These are phyloP conservation scores for Toxotes jaculatrix DNA, from an alignment of 2,113 vertebrate genomes.

Conservation along the genomic window DNA sequence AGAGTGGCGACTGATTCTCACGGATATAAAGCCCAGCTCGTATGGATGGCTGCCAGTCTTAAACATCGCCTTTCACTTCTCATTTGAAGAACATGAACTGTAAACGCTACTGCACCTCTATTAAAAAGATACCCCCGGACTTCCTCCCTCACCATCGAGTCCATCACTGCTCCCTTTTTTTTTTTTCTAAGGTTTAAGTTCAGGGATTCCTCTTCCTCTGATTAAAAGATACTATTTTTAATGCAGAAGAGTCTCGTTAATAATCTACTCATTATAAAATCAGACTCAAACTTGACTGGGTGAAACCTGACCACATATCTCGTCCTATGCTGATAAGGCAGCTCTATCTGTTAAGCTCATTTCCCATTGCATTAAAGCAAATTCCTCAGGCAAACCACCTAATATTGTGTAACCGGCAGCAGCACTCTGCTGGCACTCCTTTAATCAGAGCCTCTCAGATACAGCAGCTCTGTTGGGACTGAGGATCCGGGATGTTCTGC, in stretches of 20 bases:
- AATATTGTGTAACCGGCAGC: slow-evolving; percentile 49
- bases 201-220: background rate
- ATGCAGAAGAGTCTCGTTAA: background rate
- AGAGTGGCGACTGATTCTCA: background rate
- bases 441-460: slow-evolving; percentile 61
- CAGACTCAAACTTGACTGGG: background rate
- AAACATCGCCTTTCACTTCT: slow-evolving; percentile 30
- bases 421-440: slow-evolving; percentile 31
- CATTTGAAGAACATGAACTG: slow-evolving; percentile 30
- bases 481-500: slow-evolving; percentile 53
- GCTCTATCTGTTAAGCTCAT: slow-evolving; percentile 36
- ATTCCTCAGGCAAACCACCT: slow-evolving; percentile 43
- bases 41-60: slow-evolving; percentile 30
- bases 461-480: slow-evolving; percentile 49
- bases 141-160: background rate
- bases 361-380: slow-evolving; percentile 41
- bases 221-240: background rate
- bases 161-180: background rate
- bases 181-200: background rate
- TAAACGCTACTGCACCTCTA: slow-evolving; percentile 20
- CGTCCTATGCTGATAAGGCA: slow-evolving; percentile 18
- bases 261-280: background rate
- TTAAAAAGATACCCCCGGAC: background rate
- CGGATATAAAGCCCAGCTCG: slow-evolving; percentile 10
- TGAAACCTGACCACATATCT: slow-evolving; percentile 31